Percentiles rank a stretch among this genome's conserved stretches.
Conservation (phyloP, 2,797 vertebrate species). For the Leucoraja ocellata region DNA sequence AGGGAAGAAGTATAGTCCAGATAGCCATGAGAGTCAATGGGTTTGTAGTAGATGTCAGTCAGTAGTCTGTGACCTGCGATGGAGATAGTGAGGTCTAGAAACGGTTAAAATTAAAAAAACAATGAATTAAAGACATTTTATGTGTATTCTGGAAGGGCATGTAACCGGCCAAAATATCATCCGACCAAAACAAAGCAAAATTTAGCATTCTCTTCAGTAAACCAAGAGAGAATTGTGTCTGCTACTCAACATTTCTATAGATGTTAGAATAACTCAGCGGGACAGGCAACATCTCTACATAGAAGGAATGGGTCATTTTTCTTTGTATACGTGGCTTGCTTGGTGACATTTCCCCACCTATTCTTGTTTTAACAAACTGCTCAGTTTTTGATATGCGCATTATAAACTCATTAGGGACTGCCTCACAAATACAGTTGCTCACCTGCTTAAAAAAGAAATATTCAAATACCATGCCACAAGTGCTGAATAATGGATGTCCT, state of each 20-base stretch:
- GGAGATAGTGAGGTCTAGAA: too few species aligned
- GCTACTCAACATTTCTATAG: background rate
- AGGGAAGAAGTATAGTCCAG: too few species aligned
- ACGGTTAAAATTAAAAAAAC: too few species aligned
- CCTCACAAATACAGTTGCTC: background rate
- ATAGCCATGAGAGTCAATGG: too few species aligned
- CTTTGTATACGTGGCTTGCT: background rate
- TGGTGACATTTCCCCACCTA: background rate
- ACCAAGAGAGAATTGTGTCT: background rate
- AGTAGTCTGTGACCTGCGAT: too few species aligned
- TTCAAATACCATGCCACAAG: background rate
- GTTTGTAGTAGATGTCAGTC: too few species aligned
- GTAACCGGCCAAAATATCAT: background rate
- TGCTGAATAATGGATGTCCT: background rate
- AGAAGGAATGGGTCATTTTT: too few species aligned
- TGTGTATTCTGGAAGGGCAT: background rate
- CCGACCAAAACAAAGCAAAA: background rate
- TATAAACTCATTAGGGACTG: background rate
- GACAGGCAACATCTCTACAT: too few species aligned
- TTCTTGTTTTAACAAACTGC: background rate
- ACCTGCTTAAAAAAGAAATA: background rate
- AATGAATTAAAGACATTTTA: background rate
- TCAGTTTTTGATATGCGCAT: background rate
- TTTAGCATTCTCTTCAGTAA: background rate
- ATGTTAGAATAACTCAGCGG: too few species aligned